phyloP scores from a whole-genome alignment of 1,140 invertebrate species.

The Musca domestica region DNA sequence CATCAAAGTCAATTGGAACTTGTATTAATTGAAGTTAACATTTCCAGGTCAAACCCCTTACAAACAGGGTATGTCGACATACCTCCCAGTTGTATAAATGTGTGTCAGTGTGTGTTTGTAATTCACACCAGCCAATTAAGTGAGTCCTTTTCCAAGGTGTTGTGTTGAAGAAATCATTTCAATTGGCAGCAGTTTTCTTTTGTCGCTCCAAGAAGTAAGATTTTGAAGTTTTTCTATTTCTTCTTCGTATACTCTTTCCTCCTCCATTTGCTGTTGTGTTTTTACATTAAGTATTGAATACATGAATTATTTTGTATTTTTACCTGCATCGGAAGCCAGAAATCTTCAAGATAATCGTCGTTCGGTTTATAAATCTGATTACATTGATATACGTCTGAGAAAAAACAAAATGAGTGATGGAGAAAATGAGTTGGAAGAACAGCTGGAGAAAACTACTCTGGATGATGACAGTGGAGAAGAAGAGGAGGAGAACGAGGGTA shows the following conservation, averaged over 20 bases:
- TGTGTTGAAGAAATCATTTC: neutral
- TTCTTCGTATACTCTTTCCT: neutral
- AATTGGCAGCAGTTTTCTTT: neutral
- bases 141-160: no score
- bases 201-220: constrained; percentile 2
- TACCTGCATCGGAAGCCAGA: constrained; percentile 41
- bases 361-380: constrained; percentile 42
- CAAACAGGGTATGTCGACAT: no score
- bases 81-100: no score
- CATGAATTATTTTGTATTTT: constrained; percentile 50
- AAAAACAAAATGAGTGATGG: neutral
- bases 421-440: neutral
- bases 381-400: constrained; percentile 42
- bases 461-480: neutral
- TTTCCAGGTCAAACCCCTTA: no score
- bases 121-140: no score
- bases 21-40: no score
- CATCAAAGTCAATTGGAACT: no score
- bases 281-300: constrained; percentile 5
- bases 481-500: neutral
- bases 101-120: no score
- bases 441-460: neutral
- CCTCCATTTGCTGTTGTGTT: neutral
- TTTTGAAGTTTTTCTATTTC: neutral
- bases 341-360: constrained; percentile 25